Base-by-base conservation (phyloP, 2,797 vertebrate species). In the Glyptemys insculpta region DNA sequence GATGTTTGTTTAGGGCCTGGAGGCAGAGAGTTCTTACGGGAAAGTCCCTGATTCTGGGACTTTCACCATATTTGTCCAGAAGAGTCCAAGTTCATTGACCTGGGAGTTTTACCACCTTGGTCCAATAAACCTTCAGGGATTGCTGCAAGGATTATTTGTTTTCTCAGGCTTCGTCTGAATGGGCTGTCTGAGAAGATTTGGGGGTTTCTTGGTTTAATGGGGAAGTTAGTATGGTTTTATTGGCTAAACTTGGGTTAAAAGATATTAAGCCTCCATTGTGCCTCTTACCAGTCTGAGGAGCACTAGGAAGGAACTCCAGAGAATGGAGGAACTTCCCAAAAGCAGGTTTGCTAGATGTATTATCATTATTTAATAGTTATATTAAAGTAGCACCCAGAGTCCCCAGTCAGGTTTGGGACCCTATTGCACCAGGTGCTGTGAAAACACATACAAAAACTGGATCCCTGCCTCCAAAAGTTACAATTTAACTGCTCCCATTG, bases 161-260 rank as follows among this genome's bases (percentile, higher is more conserved):
- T n/a, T 56, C 12, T 16, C 8, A 52, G 4, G 82, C 8, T 14
- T 62, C 50, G 80, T 91, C 74, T 19, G 10, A 76, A 6, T 52
- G 12, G 0, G 0, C 2, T 81, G 44, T 27, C 23, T 79, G 29
- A 83, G 52, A 2, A 4, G 4, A 54, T 76, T 68, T 0, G 0
- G 54, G 1, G 16, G 14, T 59, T 44, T 87, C 59, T 62, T 3
- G 3, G 3, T 85, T 85, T 83, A 5, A 52, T 19, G 81, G 5
- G 1, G 2, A 7, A 74, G 50, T 52, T 85, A 65, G 57, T 89
- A 79, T 85, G 15, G 47, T 52, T 65, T n/a, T n/a, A 65, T 65
- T 65, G 8, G 62, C 34, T n/a, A 65, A 65, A 34, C 19, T n/a
- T n/a, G 62, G 34, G 34, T n/a, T 65, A 65, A 65, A 65, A 65